Conservation (phyloP, 2,797 vertebrate genomes). For the Adrianichthys oophorus region DNA sequence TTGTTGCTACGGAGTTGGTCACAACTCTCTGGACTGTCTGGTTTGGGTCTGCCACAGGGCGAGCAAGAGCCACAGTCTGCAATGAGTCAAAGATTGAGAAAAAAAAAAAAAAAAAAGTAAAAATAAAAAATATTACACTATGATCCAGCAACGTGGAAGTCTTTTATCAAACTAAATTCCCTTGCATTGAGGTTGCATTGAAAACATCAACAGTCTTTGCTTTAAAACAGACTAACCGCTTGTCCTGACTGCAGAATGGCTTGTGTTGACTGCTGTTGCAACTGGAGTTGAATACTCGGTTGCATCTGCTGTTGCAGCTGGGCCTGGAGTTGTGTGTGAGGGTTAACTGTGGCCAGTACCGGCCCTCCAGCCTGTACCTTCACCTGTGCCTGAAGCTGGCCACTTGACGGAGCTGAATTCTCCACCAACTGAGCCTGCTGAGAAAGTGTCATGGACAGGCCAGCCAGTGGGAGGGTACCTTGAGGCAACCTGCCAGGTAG, state of each 20-base stretch:
- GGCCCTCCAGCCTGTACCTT: constrained; percentile 78
- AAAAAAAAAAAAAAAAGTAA: not conserved
- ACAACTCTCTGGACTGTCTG: constrained; percentile 82
- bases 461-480: constrained; percentile 72
- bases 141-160: not conserved
- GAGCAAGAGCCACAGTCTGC: constrained; percentile 84
- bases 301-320: constrained; percentile 86
- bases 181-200: not conserved
- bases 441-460: constrained; percentile 82
- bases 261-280: constrained; percentile 80
- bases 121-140: not conserved
- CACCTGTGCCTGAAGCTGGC: constrained; percentile 79
- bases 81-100: not conserved
- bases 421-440: constrained; percentile 86
- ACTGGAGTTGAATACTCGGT: constrained; percentile 80
- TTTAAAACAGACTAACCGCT: constrained; percentile 68
- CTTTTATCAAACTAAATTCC: too few species aligned
- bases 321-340: constrained; percentile 78
- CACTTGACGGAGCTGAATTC: constrained; percentile 64
- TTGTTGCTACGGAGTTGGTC: constrained; percentile 76
- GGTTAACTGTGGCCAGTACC: constrained; percentile 67
- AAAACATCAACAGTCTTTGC: not conserved
- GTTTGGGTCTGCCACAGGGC: constrained; percentile 77
- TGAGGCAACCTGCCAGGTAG: constrained; percentile 83
- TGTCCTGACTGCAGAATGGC: constrained; percentile 77